Base-by-base conservation (phyloP, 2,797 vertebrate genomes). In the Pogoniulus pusillus region DNA sequence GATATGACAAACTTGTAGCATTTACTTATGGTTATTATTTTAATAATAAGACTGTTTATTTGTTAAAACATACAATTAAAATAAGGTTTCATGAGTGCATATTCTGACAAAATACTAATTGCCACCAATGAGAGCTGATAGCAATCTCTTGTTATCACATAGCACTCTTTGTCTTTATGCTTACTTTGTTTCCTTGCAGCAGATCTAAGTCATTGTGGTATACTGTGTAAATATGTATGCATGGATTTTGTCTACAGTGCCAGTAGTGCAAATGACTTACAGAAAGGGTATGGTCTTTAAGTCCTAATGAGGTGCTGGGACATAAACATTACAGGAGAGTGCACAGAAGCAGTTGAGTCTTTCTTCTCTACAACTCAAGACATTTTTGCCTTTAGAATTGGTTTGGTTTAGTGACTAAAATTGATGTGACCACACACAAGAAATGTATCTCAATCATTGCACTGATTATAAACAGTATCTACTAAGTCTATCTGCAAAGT, bases 101-200 rank as follows among this genome's bases (percentile, higher is more conserved):
- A 68, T 78, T 63, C 85, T n/a, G 24, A 54, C 7, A 81, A 94
- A 89, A 91, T 47, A 45, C 34, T 85, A 77, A 65, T 39, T 71
- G 47, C 43, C 75, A 45, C 23, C 39, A 85, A 41, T 30, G 35
- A 32, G 16, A 92, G 22, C 3, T 70, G 43, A 82, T 17, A 86
- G 47, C 22, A 82, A 68, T 11, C 11, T 9, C 64, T 58, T 77
- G 49, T 74, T 77, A 35, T 71, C 77, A 63, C 89, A 72, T 10
- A 39, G 17, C n/a, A 55, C 41, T 84, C 76, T 91, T 78, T 65
- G 47, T n/a, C 34, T 74, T 90, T 43, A 81, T 53, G 54, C 77
- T 90, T 82, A 85, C 41, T 91, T 85, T 68, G 66, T 79, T 91
- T 93, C 63, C 74, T 62, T 89, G 79, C 35, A 91, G 54, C 68